Conservation (phyloP, 2,113 vertebrate genomes). For the Corythornis cristatus region DNA sequence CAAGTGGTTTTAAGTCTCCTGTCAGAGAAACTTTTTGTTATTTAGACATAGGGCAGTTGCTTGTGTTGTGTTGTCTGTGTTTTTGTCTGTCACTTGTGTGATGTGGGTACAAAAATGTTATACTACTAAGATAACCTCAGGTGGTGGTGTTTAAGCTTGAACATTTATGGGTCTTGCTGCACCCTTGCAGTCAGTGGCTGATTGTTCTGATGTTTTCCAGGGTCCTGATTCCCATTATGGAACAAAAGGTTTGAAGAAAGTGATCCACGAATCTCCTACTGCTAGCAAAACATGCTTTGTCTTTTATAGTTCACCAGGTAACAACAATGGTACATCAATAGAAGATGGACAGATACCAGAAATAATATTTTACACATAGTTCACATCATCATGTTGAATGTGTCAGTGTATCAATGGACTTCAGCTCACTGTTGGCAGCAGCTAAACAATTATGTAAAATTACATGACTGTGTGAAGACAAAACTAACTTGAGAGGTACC, state of each 20-base stretch:
- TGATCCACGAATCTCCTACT: conserved; percentile 84
- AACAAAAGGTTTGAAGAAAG: conserved; percentile 93
- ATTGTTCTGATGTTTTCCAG: conserved; percentile 67
- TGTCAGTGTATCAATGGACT: background rate
- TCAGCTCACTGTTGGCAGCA: conserved; percentile 13
- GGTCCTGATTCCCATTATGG: conserved; percentile 95
- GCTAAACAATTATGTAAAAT: conserved; percentile 42
- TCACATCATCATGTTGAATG: background rate
- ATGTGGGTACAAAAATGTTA: background rate
- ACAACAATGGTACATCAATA: conserved; percentile 95
- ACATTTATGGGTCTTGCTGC: background rate
- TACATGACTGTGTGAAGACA: conserved; percentile 28
- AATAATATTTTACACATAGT: conserved; percentile 93
- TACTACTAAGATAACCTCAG: background rate
- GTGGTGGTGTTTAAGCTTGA: background rate
- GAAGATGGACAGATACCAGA: conserved; percentile 96
- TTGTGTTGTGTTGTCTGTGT: background rate
- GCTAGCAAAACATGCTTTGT: conserved; percentile 92
- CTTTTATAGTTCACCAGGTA: conserved; percentile 93
- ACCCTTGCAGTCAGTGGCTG: background rate
- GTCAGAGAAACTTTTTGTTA: background rate
- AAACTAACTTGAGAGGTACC: conserved; percentile 37
- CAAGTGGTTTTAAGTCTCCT: background rate
- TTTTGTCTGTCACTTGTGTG: background rate
- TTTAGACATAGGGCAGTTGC: background rate